phyloP scores from a whole-genome alignment of 2,888 invertebrate species.

The Herminia tarsipennalis region DNA sequence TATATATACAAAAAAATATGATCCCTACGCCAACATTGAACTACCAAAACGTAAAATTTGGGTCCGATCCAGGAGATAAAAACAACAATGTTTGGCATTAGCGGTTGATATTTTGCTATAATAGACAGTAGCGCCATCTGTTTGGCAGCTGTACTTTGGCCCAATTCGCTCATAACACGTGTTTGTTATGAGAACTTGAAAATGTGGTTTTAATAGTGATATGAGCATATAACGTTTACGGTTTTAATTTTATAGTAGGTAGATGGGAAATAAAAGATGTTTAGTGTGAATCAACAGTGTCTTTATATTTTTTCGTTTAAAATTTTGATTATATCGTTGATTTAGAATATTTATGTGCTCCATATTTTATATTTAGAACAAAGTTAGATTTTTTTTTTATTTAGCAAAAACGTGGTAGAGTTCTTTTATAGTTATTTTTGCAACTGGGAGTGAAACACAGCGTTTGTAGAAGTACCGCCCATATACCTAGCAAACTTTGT shows the following conservation, averaged over 20 bases:
- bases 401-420: no score
- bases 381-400: no score
- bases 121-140: slow-evolving; percentile 53
- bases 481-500: no score
- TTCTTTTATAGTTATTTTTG: no score
- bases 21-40: no score
- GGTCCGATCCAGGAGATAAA: slow-evolving; percentile 41
- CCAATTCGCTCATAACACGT: slow-evolving; percentile 62
- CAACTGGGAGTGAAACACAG: no score
- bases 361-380: no score
- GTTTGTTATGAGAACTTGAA: slow-evolving; percentile 43
- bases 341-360: no score
- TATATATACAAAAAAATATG: no score
- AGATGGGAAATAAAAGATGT: slow-evolving; percentile 6
- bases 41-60: slow-evolving; percentile 34
- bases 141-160: slow-evolving; percentile 62
- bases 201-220: slow-evolving; percentile 34
- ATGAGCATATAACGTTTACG: slow-evolving; percentile 20
- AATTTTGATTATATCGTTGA: not conserved
- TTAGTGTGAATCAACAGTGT: not conserved
- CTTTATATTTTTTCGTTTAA: not conserved
- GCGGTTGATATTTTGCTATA: slow-evolving; percentile 56
- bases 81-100: slow-evolving; percentile 42
- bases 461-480: no score
- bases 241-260: slow-evolving; percentile 20